A percentile compares a stretch with the other conserved stretches of the same genome.
Evolutionary conservation across 2,888 invertebrate genomes (phyloP).

Genomic region (Volucella zonaria): DNA sequence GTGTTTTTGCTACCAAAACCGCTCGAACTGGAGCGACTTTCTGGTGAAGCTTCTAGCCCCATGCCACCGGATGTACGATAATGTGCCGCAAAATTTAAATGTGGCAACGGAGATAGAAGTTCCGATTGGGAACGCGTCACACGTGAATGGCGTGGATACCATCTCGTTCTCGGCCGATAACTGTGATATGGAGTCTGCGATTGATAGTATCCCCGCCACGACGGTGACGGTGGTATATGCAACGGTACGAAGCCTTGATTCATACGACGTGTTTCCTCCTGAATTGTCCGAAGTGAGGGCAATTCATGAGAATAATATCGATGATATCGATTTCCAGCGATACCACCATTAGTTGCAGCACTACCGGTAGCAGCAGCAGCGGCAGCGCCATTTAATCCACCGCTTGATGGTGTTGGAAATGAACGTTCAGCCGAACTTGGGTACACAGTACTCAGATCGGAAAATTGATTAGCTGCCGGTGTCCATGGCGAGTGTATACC

Average conservation of each 20-base stretch:
- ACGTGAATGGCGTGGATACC: constrained; percentile 86
- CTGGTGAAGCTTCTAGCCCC: constrained; percentile 90
- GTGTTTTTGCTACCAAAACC: constrained; percentile 96
- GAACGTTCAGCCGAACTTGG: constrained; percentile 91
- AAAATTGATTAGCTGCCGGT: constrained; percentile 87
- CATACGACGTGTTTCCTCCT: constrained; percentile 86
- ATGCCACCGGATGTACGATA: constrained; percentile 76
- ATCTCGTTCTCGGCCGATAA: constrained; percentile 85
- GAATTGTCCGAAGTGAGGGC: constrained; percentile 88
- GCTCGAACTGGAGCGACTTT: constrained; percentile 93
- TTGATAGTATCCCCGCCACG: constrained; percentile 83
- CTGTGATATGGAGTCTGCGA: constrained; percentile 81
- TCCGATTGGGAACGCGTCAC: constrained; percentile 88
- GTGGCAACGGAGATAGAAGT: constrained; percentile 85
- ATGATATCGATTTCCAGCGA: constrained; percentile 80
- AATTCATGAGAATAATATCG: constrained; percentile 88
- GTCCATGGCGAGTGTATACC: constrained; percentile 86
- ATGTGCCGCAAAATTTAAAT: constrained; percentile 80
- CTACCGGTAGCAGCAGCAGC: constrained; percentile 83
- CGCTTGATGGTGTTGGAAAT: constrained; percentile 89
- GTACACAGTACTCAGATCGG: constrained; percentile 93
- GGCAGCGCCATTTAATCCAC: constrained; percentile 75
- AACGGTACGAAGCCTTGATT: constrained; percentile 85
- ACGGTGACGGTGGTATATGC: constrained; percentile 86
- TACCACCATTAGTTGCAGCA: constrained; percentile 83